A percentile compares a stretch with the other conserved stretches of the same genome.
These are phyloP conservation scores for Ichneumoninae sp. DNA, from an alignment of 2,888 invertebrate genomes.

Conservation along the genomic window DNA sequence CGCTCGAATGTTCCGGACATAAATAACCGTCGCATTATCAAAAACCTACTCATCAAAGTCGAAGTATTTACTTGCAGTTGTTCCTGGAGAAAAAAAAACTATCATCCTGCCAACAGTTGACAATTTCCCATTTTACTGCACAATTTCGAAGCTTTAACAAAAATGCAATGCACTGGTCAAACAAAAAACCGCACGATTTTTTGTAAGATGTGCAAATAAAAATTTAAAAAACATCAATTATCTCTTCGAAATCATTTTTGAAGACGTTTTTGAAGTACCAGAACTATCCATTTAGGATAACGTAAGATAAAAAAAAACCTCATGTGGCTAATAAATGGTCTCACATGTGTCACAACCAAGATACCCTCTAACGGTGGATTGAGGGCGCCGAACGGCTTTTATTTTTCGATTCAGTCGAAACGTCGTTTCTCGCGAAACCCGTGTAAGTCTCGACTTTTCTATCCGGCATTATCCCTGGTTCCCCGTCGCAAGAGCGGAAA, in stretches of 20 bases:
- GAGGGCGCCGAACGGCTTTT: background rate
- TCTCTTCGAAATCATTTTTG: no score
- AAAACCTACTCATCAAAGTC: constrained; percentile 48
- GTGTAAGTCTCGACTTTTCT: constrained; percentile 33
- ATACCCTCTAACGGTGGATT: background rate
- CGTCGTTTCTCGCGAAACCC: background rate
- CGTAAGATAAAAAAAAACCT: no score
- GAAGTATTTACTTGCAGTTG: background rate
- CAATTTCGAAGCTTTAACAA: no score
- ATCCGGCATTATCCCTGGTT: constrained; percentile 25
- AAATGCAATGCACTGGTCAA: no score
- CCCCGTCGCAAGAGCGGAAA: constrained; percentile 61
- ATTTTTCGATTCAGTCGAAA: constrained; percentile 5
- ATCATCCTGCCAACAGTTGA: background rate
- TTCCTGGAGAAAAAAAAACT: no score
- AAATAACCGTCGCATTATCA: constrained; percentile 81
- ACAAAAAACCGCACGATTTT: background rate
- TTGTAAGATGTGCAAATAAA: no score
- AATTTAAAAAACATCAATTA: no score
- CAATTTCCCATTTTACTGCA: background rate
- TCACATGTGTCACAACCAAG: background rate
- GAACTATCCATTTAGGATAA: no score
- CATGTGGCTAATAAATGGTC: no score
- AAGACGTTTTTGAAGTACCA: no score
- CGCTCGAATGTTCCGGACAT: constrained; percentile 76